Evolutionary conservation across 1,140 invertebrate species (phyloP), one percentile per base, ranked within the genome.

Genomic region (Bombus waltoni): DNA sequence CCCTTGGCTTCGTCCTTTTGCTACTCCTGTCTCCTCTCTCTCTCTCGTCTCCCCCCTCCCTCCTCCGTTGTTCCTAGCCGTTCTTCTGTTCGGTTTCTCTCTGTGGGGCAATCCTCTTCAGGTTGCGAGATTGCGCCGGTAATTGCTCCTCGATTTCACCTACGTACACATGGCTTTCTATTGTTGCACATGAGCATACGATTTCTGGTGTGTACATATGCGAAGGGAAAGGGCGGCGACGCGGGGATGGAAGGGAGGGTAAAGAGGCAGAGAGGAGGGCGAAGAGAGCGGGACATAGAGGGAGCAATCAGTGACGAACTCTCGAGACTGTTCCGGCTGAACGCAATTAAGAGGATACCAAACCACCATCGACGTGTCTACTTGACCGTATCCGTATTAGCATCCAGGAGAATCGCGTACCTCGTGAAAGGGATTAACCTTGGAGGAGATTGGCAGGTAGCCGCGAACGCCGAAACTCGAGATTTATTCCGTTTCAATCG

Each of bases 81-180:
- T 22, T 53, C 47, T 53, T 53, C 47, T 8, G 18, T 53, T 40
- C 44, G 47, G 35, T 78, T 81, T 47, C 79, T 62, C 80, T 85
- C 81, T n/a, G 72, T 42, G 40, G 82, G 73, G 71, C 82, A 83
- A 88, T 86, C 42, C 84, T 80, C 78, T 80, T 47, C 72, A 18
- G 62, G 78, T 81, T 74, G 76, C 62, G 84, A 87, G 85, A 92
- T 93, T 89, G 85, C 83, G 75, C 68, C 82, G 81, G 87, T 93
- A 93, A 93, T 93, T 92, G 91, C 90, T 90, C 83, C 80, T 90
- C 86, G 88, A 93, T 90, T 88, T 85, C 81, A 78, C 83, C 81
- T 66, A 81, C 83, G 85, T 85, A 88, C 87, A 85, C 89, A 89
- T 81, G 68, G 80, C 35, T 65, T 66, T 40, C 57, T 87, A 79